Evolutionary conservation across 2,797 vertebrate species (phyloP), one percentile per base, ranked within the genome.

Genomic region (Trachops cirrhosus): DNA sequence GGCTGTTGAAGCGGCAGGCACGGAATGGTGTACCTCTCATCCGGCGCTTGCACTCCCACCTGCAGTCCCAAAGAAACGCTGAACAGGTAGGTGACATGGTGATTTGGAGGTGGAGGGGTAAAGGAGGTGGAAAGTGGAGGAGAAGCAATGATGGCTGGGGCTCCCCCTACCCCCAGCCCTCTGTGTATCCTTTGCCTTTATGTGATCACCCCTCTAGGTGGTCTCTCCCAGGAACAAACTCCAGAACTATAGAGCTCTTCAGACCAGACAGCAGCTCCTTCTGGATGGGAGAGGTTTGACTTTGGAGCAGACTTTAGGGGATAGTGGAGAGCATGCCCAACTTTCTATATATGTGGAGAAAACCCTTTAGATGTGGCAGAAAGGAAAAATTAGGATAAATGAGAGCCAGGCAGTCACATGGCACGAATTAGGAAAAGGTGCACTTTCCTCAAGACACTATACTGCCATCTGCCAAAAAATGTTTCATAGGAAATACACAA

Each of bases 11-110:
- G 97, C 99, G 99, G 48, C 99, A 99, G 98, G 99, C 99, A 0
- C 98, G 99, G 97, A 99, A 99, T 0, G 99, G 99, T 46, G 99
- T 99, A 93, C 99, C 99, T 64, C 99, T 99, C 84, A 99, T 99
- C 97, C 99, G 99, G 2, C 99, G 99, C 90, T 99, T 99, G 93
- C 99, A 99, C 98, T 99, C 99, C 0, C 99, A 99, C 96, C 97
- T 99, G 87, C 99, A 99, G 98, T 98, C 99, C n/a, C 99, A 99
- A 97, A 99, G 98, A 98, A 99, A 98, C 0, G 97, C 99, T 0
- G 99, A 99, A 96, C 99, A 99, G 99, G 99, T 99, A 97, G 97
- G 98, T 96, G 41, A 54, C 8, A 46, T 18, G 68, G 50, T 71
- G 70, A 82, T 46, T 19, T 39, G 78, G 74, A 88, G 73, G 54